Evolutionary conservation across 2,113 vertebrate species (phyloP), one percentile per base, ranked within the genome.

Genomic region (Anhinga anhinga): DNA sequence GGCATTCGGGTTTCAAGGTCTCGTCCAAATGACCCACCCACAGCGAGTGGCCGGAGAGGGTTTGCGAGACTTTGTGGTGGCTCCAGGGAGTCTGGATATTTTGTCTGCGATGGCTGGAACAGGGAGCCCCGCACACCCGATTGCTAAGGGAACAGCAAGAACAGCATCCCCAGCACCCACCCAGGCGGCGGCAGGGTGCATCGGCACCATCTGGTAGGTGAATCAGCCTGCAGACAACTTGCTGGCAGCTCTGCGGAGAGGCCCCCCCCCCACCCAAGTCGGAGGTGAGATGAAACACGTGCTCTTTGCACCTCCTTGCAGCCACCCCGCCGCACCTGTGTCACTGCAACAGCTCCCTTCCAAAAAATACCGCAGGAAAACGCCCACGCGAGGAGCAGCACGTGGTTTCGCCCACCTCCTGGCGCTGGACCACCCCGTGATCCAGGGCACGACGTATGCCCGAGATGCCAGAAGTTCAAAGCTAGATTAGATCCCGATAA

Each of bases 151-250:
- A 95, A 95, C 95, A 91, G 90, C 74, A 15, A 81, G 87, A 84
- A 71, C 92, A 93, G 92, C 92, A 85, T 78, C 94, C 92, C 95
- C 90, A 93, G 95, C 94, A 89, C 92, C 95, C 82, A 91, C 55
- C 83, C 74, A 19, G 86, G 79, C 63, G 63, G 74, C 90, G 36
- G 36, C 88, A 14, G 88, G 92, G 70, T 45, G 86, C 89, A 49
- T 62, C 29, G 50, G 86, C 52, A 85, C 96, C 95, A 92, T 90
- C 95, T 95, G 92, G 5, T 82, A 85, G 96, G 96, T 82, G 96
- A 93, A 93, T 93, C 94, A 93, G 94, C 82, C 88, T 72, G 89
- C 82, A 93, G 96, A 87, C 93, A 92, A 86, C 93, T 63, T 16
- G 93, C 96, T 97, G 93, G 95, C 89, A 88, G 91, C 86, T 95